Percentiles rank a stretch among this genome's conserved stretches.
Evolutionary conservation across 2,888 invertebrate species (phyloP).

Genomic region (Coleophora flavipennella): DNA sequence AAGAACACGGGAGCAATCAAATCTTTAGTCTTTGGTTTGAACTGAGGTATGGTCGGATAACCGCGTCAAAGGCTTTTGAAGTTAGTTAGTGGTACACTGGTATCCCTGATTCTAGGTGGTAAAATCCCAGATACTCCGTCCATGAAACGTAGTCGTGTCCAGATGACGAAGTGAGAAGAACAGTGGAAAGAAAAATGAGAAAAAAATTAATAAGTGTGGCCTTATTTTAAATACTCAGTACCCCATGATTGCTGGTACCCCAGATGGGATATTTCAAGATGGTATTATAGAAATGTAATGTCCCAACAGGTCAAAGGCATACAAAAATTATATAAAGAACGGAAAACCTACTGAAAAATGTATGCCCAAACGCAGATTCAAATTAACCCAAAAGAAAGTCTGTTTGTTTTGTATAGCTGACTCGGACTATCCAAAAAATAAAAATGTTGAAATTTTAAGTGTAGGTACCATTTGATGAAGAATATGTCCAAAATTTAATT

Average conservation of each 20-base stretch:
- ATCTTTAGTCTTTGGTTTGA: conserved; percentile 20
- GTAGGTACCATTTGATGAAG: conserved; percentile 4
- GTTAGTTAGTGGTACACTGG: conserved; percentile 15
- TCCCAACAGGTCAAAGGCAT: conserved; percentile 13
- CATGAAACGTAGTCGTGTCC: conserved; percentile 13
- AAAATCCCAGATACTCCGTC: conserved; percentile 7
- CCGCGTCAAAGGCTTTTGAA: conserved; percentile 18
- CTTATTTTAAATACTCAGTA: conserved; percentile 13
- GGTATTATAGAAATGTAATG: conserved; percentile 17
- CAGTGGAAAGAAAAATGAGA: conserved; percentile 12
- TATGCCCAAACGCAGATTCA: conserved; percentile 18
- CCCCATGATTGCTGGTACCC: conserved; percentile 24
- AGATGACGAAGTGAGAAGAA: no score
- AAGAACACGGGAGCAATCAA: conserved; percentile 11
- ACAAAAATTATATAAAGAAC: conserved; percentile 15
- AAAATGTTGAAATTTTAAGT: conserved; percentile 9
- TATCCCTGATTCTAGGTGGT: conserved; percentile 12
- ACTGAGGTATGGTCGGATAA: conserved; percentile 20
- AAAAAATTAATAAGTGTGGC: conserved; percentile 18
- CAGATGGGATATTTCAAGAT: conserved; percentile 19
- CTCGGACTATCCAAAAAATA: conserved; percentile 9
- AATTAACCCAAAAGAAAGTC: conserved; percentile 12
- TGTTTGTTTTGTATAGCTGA: conserved; percentile 17
- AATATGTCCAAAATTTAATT: conserved; percentile 8
- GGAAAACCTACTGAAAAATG: conserved; percentile 13